Base-by-base conservation (phyloP, 64 coral and sea anemone species). In the Catalaphyllia jardinei region DNA sequence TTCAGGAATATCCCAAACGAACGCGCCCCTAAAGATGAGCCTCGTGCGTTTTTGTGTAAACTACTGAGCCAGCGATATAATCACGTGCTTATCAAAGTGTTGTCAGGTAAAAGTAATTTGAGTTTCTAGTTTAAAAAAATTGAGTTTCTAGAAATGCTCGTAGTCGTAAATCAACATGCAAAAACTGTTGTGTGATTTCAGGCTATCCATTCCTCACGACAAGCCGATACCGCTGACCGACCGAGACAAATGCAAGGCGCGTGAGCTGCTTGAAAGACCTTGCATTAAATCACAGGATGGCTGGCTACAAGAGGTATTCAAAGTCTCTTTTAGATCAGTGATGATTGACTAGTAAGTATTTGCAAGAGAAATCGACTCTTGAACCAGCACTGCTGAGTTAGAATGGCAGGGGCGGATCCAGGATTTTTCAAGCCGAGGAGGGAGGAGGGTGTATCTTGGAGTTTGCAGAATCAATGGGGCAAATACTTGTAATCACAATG, bases 211-310 rank as follows among this genome's bases (percentile, higher is more conserved):
- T 27, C 71, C 83, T 0, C 60, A 87, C 42, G 82, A 92, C 24
- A 76, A 92, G 15, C 81, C 77, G 38, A 98, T 98, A 74, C 96
- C 96, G 14, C 74, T 98, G 52, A 98, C 87, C 9, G 80, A 92
- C 29, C 90, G 84, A 92, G 96, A 98, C 71, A 73, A 62, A 17
- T 74, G 39, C 65, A 98, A 98, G 63, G 83, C 86, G 35, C 57
- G 83, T 31, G 76, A 93, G 33, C 75, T 98, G 8, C 72, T 98
- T 13, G 35, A 90, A 29, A 79, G 92, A 72, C 92, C 96, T 1
- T 92, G 86, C 86, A 94, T 94, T 11, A 81, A 79, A 28, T 88
- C 86, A 16, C 89, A 94, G 16, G 79, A 80, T 11, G 67, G 29
- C 24, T 92, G 89, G 92, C 16, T 65, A 46, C 52, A 89, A 80